These are phyloP conservation scores for Campaea margaritaria DNA, from an alignment of 2,888 invertebrate species.

Conservation along the genomic window DNA sequence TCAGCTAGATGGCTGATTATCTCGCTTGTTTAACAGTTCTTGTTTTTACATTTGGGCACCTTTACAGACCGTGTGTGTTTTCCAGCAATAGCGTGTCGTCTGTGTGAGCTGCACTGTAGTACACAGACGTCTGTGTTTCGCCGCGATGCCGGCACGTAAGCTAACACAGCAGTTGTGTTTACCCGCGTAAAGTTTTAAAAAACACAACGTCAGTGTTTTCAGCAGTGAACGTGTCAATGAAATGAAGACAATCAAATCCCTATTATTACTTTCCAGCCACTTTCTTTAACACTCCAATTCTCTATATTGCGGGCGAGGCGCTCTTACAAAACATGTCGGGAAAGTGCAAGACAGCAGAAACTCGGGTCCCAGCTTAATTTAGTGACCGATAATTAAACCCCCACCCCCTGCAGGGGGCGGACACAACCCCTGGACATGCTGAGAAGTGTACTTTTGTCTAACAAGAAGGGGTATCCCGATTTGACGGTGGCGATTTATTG, in stretches of 20 bases:
- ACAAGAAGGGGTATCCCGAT: conserved; percentile 48
- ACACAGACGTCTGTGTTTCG: too few relatives aligned
- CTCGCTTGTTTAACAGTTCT: too few relatives aligned
- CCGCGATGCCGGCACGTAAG: too few relatives aligned
- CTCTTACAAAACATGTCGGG: conserved; percentile 55
- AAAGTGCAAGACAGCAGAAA: conserved; percentile 59
- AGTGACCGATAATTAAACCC: conserved; percentile 64
- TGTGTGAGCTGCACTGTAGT: too few relatives aligned
- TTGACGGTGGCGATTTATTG: conserved; percentile 30
- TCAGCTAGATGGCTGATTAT: too few relatives aligned
- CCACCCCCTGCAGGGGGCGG: conserved; percentile 40
- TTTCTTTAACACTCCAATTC: conserved; percentile 33
- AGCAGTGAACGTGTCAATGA: too few relatives aligned
- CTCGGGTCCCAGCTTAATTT: conserved; percentile 60
- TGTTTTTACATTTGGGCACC: too few relatives aligned
- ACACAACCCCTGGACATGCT: conserved; percentile 63
- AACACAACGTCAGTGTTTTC: too few relatives aligned
- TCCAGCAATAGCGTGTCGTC: too few relatives aligned
- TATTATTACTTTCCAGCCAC: background rate
- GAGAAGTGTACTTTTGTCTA: conserved; percentile 73
- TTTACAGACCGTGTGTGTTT: too few relatives aligned
- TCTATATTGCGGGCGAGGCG: conserved; percentile 39
- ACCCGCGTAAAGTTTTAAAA: too few relatives aligned
- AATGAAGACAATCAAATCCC: background rate
- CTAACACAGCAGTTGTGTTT: too few relatives aligned